Evolutionary conservation across 2,797 vertebrate species (phyloP), one percentile per base, ranked within the genome.

Genomic region (Clarias laeviceps): DNA sequence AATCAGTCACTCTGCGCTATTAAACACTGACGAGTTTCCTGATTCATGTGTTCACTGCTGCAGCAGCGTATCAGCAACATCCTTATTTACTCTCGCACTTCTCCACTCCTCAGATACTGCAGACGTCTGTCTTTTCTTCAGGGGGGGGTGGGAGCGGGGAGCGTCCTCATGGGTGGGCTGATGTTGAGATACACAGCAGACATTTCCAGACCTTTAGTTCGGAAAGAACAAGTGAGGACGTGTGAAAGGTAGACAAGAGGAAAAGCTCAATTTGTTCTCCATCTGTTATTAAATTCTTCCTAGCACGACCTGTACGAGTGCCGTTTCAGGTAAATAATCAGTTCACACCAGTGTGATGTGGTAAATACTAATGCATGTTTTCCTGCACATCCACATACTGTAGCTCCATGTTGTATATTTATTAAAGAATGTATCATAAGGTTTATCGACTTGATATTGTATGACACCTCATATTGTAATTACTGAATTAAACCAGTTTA

Each of bases 1-100:
- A 90, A 89, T 89, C 90, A 76, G 69, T 85, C 80, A 80, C 40
- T 83, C 70, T 45, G 66, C 32, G 22, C 79, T 86, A 88, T 88
- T 89, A 88, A 86, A 83, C 61, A 77, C 84, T 78, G 56, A 78
- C 84, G 61, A 78, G 68, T 65, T 27, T 14, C 5, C 40, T 72
- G 69, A 72, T 72, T 45, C 69, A 72, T 27, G 5, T 20, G 80
- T 83, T 70, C 68, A 85, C 69, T 69, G 80, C 69, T 15, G n/a
- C 32, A 32, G 54, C 27, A 11, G 77, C 61, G 68, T 85, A 77
- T 45, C 70, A 81, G 77, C 4, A n/a, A 37, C 22, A 34, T 27
- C 69, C 37, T 88, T 78, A 82, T 87, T 89, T 82, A 88, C 86
- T 72, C 83, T 76, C 82, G 85, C 86, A 61, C 50, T 68, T 66